These are phyloP conservation scores for Sarcophaga caerulescens DNA, from an alignment of 2,888 invertebrate genomes.

Conservation along the genomic window DNA sequence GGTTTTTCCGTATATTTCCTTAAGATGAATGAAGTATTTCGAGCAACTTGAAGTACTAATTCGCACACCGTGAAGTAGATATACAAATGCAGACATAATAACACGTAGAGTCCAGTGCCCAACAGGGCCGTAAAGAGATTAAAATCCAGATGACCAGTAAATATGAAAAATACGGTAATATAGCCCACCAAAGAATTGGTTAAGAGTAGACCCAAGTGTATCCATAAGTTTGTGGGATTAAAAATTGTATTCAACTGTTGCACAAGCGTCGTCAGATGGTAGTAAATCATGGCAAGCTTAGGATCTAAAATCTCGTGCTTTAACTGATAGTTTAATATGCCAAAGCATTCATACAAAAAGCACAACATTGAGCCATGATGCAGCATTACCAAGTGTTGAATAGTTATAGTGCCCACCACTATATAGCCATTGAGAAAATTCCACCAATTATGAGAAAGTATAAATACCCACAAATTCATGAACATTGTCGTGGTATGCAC, in stretches of 20 bases:
- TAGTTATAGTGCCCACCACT: neutral
- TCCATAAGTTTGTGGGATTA: conserved; percentile 22
- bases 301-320: conserved; percentile 7
- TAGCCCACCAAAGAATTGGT: conserved; percentile 45
- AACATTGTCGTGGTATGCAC: neutral
- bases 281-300: conserved; percentile 24
- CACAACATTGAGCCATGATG: conserved; percentile 42
- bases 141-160: neutral
- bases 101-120: conserved; percentile 12
- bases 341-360: conserved; percentile 32
- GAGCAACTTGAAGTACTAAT: neutral
- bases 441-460: neutral
- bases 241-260: conserved; percentile 33
- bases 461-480: neutral
- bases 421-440: neutral
- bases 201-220: conserved; percentile 30
- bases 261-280: neutral
- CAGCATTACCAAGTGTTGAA: conserved; percentile 40
- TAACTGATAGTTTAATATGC: conserved; percentile 37
- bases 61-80: conserved; percentile 24
- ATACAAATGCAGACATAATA: conserved; percentile 23
- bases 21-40: neutral
- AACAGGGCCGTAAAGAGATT: neutral
- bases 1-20: neutral
- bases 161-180: neutral